Evolutionary conservation across 1,140 invertebrate genomes (phyloP), one percentile per base, ranked within the genome.

Genomic region (Solenopsis fugax): DNA sequence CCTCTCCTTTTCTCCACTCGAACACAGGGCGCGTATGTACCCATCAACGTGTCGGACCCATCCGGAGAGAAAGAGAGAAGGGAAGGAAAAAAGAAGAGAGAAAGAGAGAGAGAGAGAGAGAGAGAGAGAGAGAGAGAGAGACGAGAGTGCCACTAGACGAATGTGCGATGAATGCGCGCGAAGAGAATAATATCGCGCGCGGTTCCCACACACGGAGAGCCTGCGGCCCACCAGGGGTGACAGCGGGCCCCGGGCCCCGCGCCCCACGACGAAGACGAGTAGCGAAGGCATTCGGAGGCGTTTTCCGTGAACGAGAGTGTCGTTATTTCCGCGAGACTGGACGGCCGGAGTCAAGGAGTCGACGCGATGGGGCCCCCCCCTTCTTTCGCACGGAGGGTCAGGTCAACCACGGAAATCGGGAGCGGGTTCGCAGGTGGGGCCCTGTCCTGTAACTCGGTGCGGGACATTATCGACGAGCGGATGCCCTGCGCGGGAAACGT

Each of bases 281-380:
- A 78, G 50, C 62, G 84, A 34, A 62, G 73, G 48, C 60, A 84
- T 77, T 82, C 76, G 81, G 71, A 71, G 80, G 67, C 67, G 56
- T 50, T 90, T 91, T 88, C 88, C 89, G 64, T 67, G 50, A 81
- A 81, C 18, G 88, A 92, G 82, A 76, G 92, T 92, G 89, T 93
- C 92, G 92, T 93, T 94, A 93, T 93, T 94, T 94, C 93, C 93
- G 90, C 88, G 89, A 94, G 93, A 94, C 89, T 93, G 93, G 92
- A 90, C 93, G 84, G 56, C 41, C 65, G 50, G 45, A 91, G 87
- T 90, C 89, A 84, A 85, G 87, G 84, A 90, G 72, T 85, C 89
- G 62, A 88, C 56, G 41, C 52, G 78, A 29, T 72, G 58, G 64
- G 21, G 75, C 73, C 41, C 45, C 41, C 45, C 18, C 72, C 62